Evolutionary conservation across 2,797 vertebrate species (phyloP), one percentile per base, ranked within the genome.

Genomic region (Cetoscarus ocellatus): DNA sequence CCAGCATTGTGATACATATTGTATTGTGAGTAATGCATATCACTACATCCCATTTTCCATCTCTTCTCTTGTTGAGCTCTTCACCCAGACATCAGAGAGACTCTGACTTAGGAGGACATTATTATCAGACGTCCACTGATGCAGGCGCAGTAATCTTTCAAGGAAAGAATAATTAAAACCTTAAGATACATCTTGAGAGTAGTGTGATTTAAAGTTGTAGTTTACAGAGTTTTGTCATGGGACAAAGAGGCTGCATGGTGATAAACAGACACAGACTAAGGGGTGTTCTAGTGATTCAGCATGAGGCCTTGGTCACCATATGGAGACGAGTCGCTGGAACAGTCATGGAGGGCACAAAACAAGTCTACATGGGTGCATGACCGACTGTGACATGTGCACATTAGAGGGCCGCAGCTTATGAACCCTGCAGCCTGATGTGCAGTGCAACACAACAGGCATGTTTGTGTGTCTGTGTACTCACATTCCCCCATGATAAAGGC

Each of bases 301-400:
- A 1, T 45, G 61, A 14, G 57, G 73, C 72, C 82, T 86, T 64
- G 80, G 68, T 14, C 13, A 72, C 60, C 48, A 59, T 15, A 40
- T 48, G 58, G 43, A 65, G 58, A 72, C 10, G 48, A 73, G 73
- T 47, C 6, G 38, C 73, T 53, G 54, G 56, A 76, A 71, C 55
- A 74, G 35, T 82, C 60, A 68, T 0, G 8, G 44, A 73, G 70
- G 61, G 45, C 54, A 58, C 34, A 44, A 45, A 69, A 62, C 70
- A 56, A 56, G 70, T 80, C 74, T 70, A 76, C 72, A 71, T 51
- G 66, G 77, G 75, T 55, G 55, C 73, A 67, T 55, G 60, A 67
- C 18, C 8, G 7, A 42, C 38, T 57, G 70, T 73, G 85, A 77
- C 61, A 18, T 59, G 61, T 60, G 53, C 45, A 67, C 68, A 74